Evolutionary conservation across 2,888 invertebrate species (phyloP), one percentile per base, ranked within the genome.

Genomic region (Augochlorella aurata): DNA sequence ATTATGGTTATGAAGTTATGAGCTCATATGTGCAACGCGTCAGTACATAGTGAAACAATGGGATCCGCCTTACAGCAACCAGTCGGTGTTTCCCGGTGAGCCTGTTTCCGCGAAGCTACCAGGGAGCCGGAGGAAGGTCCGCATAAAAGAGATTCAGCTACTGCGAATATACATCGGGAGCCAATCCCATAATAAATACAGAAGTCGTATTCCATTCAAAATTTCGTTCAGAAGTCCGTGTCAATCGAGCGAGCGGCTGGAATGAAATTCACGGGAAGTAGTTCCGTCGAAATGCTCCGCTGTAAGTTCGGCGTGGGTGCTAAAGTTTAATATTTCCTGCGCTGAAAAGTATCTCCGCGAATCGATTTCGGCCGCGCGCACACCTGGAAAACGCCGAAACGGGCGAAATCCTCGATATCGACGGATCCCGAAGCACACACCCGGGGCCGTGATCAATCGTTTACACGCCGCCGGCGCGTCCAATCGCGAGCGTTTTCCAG

Each of bases 401-500:
- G 21, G 21, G 44, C 16, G 9, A 47, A 44, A 18, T 73, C 52
- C 29, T 67, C 12, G 16, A 63, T 29, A 29, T 16, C 29, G 16
- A 38, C 29, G 18, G 21, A 38, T 38, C 44, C 38, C 8, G 9
- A 16, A 74, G 68, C 66, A 63, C 16, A 58, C 38, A 38, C 38
- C 21, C 10, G 16, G 16, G 29, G 18, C 38, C 9, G 73, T 70
- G 72, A 81, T 73, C 81, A 73, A 82, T 72, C 73, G 69, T 67
- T 77, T 63, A 63, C 63, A 63, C 63, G 63, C 38, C 16, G 38
- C 29, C 29, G 38, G 38, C 67, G 67, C 77, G 54, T 58, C 24
- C 70, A 71, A 81, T 77, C 71, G 76, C 58, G 66, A 65, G 49
- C 70, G 54, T 74, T 77, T 72, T 16, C 70, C 73, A 58, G 45